Evolutionary conservation across 2,113 vertebrate genomes (phyloP), one percentile per base, ranked within the genome.

Genomic region (Sander vitreus): DNA sequence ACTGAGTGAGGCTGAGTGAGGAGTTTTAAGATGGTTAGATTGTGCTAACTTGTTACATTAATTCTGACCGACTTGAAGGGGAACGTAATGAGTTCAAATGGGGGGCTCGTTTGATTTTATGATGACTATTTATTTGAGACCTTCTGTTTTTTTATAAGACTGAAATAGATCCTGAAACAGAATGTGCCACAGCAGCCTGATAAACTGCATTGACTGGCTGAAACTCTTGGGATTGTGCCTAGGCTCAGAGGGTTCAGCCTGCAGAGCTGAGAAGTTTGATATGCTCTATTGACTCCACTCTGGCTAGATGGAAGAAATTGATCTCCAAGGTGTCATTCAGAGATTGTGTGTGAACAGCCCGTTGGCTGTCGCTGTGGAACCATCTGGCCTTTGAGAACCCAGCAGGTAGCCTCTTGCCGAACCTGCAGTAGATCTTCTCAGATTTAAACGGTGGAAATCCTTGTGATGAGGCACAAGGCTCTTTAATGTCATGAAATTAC

Each of bases 261-360:
- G 14, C 55, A 80, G 76, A 75, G 73, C 66, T 65, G 80, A 68
- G 70, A 73, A 65, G 77, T 81, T 79, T 81, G 80, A 79, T 81
- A 60, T 36, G 76, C 85, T 81, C 66, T 76, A 68, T 69, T 86
- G 81, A 79, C 86, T 88, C 47, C 64, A 76, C 83, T 84, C 78
- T 23, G 53, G 71, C 71, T 79, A 73, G 88, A 81, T 86, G 84
- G 86, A 84, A 84, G 71, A 80, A 90, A 88, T 79, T 88, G 74
- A 86, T 88, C 83, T 84, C 74, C 81, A 84, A 81, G 74, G 83
- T 90, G 80, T 78, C 85, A 79, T 86, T 85, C 84, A 76, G 70
- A 78, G 78, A 85, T 81, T 78, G 76, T 83, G 67, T 80, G 74
- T 74, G 75, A 76, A 74, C 67, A 39, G 30, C 50, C 68, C 15